Percentiles rank a stretch among this genome's conserved stretches.
Conservation (phyloP, 2,888 invertebrate genomes). For the Blera fallax region DNA sequence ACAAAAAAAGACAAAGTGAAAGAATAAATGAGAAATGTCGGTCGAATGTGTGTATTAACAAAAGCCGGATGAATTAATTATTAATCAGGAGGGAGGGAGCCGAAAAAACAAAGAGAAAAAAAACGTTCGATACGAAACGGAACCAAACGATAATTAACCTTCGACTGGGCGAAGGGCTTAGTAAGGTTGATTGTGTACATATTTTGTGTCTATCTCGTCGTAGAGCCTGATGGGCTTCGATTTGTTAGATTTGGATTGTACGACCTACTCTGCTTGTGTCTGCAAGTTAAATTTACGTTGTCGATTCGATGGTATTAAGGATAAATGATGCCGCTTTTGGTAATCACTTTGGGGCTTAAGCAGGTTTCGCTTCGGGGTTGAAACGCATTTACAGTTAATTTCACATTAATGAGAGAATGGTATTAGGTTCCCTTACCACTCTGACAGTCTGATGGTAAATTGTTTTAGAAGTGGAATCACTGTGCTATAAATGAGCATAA, state of each 20-base stretch:
- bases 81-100: constrained; percentile 9
- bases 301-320: constrained; percentile 21
- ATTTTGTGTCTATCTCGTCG: constrained; percentile 1
- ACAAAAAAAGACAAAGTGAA: background rate
- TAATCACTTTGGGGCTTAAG: constrained; percentile 35
- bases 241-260: constrained; percentile 38
- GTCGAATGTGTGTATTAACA: constrained; percentile 26
- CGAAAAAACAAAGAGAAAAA: too few species aligned
- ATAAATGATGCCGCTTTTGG: constrained; percentile 34
- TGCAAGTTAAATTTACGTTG: constrained; percentile 20
- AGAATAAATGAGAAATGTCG: constrained; percentile 37
- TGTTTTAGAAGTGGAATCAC: constrained; percentile 1
- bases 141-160: constrained; percentile 39
- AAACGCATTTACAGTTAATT: constrained; percentile 34
- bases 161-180: background rate
- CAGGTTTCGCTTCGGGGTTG: constrained; percentile 17
- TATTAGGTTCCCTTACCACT: background rate
- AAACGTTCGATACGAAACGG: background rate
- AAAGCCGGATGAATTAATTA: constrained; percentile 37
- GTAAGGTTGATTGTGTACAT: background rate
- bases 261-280: background rate
- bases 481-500: background rate
- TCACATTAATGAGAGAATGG: constrained; percentile 26
- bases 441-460: background rate
- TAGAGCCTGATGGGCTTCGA: constrained; percentile 12